phyloP scores from a whole-genome alignment of 2,888 invertebrate genomes.

The Ctena decussata region DNA sequence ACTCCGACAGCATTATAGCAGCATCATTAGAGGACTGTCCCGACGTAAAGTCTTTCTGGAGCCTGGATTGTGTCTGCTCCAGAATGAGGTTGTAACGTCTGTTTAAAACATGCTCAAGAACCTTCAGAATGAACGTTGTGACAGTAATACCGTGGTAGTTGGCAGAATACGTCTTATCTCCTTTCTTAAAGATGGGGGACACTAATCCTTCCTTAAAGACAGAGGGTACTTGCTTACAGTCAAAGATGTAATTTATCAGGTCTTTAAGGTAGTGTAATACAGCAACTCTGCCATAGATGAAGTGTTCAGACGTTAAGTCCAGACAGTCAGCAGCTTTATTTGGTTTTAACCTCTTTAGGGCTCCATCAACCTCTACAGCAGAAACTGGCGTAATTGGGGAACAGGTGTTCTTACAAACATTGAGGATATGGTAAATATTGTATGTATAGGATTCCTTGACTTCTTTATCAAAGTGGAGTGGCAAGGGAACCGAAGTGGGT shows the following conservation, averaged over 20 bases:
- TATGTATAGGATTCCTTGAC: neutral
- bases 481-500: neutral
- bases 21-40: too few relatives aligned
- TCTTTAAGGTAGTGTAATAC: neutral
- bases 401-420: too few relatives aligned
- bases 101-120: neutral
- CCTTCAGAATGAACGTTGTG: neutral
- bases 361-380: too few relatives aligned
- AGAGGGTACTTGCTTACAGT: neutral
- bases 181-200: neutral
- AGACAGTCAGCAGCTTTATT: neutral
- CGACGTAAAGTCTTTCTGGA: too few relatives aligned
- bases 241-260: neutral
- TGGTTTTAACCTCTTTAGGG: neutral
- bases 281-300: neutral
- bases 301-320: neutral
- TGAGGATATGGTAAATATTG: neutral
- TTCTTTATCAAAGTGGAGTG: neutral
- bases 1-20: too few relatives aligned
- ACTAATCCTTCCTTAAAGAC: neutral
- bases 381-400: too few relatives aligned
- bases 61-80: neutral
- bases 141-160: neutral
- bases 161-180: neutral
- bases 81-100: neutral